Evolutionary conservation across 1,140 invertebrate species (phyloP).

Genomic region (Metaphire vulgaris): DNA sequence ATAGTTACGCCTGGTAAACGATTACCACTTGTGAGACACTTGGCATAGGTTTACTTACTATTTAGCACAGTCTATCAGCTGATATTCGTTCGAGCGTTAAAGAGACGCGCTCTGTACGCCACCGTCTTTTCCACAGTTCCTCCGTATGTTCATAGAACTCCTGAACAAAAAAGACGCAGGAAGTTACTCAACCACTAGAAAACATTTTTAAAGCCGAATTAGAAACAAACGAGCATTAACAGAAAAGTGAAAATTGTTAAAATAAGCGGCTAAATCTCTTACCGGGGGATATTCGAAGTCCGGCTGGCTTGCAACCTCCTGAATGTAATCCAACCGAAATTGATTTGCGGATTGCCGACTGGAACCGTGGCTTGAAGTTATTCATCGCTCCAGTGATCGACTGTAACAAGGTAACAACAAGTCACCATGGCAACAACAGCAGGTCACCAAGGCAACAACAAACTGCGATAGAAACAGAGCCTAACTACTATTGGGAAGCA

Average conservation of each 20-base stretch:
- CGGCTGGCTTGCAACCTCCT: constrained; percentile 65
- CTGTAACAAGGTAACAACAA: constrained; percentile 56
- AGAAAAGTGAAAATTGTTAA: not conserved
- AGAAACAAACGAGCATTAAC: not conserved
- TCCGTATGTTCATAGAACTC: constrained; percentile 91
- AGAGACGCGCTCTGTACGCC: constrained; percentile 88
- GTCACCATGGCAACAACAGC: no score
- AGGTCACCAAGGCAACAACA: no score
- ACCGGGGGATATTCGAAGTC: constrained; percentile 69
- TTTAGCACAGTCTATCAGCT: constrained; percentile 99
- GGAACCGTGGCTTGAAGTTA: constrained; percentile 87
- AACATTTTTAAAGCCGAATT: not conserved
- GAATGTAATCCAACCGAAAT: constrained; percentile 86
- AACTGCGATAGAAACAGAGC: no score
- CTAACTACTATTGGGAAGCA: no score
- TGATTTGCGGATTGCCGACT: constrained; percentile 89
- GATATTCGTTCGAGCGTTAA: constrained; percentile 98
- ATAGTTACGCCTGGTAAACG: no score
- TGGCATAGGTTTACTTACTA: no score
- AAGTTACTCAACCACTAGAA: not conserved
- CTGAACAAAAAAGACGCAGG: constrained; percentile 19
- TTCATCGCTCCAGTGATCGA: constrained; percentile 99
- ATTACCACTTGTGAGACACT: no score
- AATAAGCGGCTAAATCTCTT: constrained; percentile 45
- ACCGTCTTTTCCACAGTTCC: constrained; percentile 87